These are phyloP conservation scores for Euura saliciscinereae DNA, from an alignment of 1,140 invertebrate species.

Conservation along the genomic window DNA sequence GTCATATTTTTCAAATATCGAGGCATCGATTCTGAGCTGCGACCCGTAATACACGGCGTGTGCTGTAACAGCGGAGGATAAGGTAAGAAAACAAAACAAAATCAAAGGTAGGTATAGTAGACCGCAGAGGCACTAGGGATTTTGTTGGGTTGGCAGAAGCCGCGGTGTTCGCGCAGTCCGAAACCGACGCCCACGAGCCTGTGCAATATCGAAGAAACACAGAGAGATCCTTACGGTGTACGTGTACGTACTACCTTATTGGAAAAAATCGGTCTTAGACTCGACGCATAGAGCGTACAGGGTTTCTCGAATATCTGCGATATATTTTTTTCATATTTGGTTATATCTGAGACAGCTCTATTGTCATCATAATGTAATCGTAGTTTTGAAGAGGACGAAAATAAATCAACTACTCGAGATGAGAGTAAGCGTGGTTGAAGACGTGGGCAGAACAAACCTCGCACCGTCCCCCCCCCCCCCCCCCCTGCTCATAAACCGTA, in stretches of 20 bases:
- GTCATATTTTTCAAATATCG: too few species aligned
- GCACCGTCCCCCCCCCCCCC: background rate
- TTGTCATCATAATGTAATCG: too few species aligned
- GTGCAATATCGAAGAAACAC: background rate
- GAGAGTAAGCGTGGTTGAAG: too few species aligned
- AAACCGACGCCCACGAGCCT: conserved; percentile 20
- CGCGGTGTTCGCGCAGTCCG: conserved; percentile 13
- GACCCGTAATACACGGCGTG: background rate
- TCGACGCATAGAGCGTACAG: too few species aligned
- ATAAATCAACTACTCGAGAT: too few species aligned
- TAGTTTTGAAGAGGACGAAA: too few species aligned
- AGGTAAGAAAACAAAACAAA: background rate
- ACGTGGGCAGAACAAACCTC: too few species aligned
- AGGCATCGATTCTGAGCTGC: background rate
- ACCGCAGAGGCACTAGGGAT: background rate
- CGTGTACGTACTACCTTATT: background rate
- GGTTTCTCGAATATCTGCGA: too few species aligned
- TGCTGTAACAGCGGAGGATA: background rate
- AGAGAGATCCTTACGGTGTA: background rate
- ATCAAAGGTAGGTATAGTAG: background rate
- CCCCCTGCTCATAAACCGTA: background rate
- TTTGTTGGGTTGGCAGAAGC: conserved; percentile 13
- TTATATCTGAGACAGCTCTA: too few species aligned
- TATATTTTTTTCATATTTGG: too few species aligned
- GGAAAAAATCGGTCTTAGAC: background rate